A percentile compares a stretch with the other conserved stretches of the same genome.
phyloP scores from a whole-genome alignment of 1,140 invertebrate genomes.

The Solen grandis region DNA sequence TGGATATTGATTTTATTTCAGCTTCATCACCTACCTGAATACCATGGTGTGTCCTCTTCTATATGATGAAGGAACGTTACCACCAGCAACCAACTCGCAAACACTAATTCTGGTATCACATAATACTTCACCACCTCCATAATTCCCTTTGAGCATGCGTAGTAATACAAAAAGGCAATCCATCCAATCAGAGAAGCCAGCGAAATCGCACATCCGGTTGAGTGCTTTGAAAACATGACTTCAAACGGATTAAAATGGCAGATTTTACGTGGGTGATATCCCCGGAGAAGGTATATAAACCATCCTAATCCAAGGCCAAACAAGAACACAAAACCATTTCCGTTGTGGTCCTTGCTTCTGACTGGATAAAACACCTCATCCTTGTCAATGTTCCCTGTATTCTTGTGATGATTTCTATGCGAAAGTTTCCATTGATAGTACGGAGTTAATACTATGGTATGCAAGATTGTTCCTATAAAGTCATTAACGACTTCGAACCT shows the following conservation, averaged over 20 bases:
- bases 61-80: conserved; percentile 82
- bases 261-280: conserved; percentile 70
- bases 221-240: conserved; percentile 62
- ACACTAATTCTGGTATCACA: conserved; percentile 78
- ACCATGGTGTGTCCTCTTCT: conserved; percentile 80
- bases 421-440: conserved; percentile 77
- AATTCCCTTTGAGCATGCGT: conserved; percentile 55
- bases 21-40: conserved; percentile 71
- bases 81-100: conserved; percentile 77
- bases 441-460: conserved; percentile 70
- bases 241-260: conserved; percentile 70
- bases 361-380: conserved; percentile 77
- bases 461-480: conserved; percentile 68
- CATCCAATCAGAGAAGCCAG: conserved; percentile 69
- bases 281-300: conserved; percentile 70
- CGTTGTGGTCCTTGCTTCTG: conserved; percentile 46
- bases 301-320: conserved; percentile 75
- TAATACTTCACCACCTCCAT: conserved; percentile 77
- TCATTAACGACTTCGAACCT: conserved; percentile 73
- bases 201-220: conserved; percentile 66
- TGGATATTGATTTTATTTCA: too few species aligned
- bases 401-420: conserved; percentile 74
- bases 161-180: conserved; percentile 67
- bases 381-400: conserved; percentile 75
- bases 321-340: conserved; percentile 53